Percentiles rank a stretch among this genome's conserved stretches.
Conservation (phyloP, 2,797 vertebrate species). For the Poeciliopsis presidionis region DNA sequence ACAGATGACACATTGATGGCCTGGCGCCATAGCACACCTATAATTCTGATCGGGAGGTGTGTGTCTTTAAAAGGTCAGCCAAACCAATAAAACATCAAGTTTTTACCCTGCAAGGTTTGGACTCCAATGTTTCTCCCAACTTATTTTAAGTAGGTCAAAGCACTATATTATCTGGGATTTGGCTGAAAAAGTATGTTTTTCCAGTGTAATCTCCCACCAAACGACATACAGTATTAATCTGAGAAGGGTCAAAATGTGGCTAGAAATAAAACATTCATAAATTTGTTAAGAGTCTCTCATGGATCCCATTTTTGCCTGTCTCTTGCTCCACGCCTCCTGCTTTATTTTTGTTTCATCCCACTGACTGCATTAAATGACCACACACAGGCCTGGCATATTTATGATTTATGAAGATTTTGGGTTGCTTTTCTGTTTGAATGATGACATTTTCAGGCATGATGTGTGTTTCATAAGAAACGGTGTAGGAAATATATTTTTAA, state of each 20-base stretch:
- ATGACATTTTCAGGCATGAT: not conserved
- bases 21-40: constrained; percentile 66
- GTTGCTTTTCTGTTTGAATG: not conserved
- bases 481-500: not conserved
- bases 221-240: constrained; percentile 25
- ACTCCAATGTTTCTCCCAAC: constrained; percentile 32
- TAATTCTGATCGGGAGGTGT: constrained; percentile 69
- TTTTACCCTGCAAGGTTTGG: constrained; percentile 56
- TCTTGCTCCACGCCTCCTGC: not conserved
- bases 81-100: constrained; percentile 65
- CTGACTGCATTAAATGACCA: not conserved
- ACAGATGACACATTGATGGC: constrained; percentile 73
- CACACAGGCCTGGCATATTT: not conserved
- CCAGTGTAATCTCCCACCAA: not conserved
- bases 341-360: not conserved
- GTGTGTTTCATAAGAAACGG: not conserved
- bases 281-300: not conserved
- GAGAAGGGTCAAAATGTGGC: constrained; percentile 32
- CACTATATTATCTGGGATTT: constrained; percentile 27
- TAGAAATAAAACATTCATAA: not conserved
- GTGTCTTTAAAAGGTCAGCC: constrained; percentile 75
- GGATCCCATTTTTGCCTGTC: not conserved
- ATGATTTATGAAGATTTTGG: not conserved
- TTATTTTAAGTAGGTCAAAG: constrained; percentile 20
- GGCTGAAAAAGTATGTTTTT: constrained; percentile 15